Percentiles rank a stretch among this genome's conserved stretches.
Conservation (phyloP, 1,140 invertebrate species). For the Thalassaphorura encarpata region DNA sequence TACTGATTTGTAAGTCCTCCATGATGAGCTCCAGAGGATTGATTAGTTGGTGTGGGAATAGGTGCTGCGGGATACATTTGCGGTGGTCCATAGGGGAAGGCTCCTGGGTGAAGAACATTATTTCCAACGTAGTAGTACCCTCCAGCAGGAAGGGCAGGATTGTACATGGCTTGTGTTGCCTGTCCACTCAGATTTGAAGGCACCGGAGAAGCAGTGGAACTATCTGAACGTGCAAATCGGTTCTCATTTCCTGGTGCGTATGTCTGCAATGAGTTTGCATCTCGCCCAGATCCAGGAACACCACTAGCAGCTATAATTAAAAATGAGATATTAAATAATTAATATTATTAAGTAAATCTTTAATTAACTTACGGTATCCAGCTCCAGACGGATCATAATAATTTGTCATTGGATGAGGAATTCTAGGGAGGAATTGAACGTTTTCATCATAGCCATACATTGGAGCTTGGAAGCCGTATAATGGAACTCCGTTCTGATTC, state of each 20-base stretch:
- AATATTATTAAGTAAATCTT: neutral
- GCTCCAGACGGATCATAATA: slow-evolving; percentile 27
- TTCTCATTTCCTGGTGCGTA: slow-evolving; percentile 24
- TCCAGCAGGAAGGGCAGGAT: slow-evolving; percentile 10
- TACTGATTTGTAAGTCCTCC: slow-evolving; percentile 29
- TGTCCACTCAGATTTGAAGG: slow-evolving; percentile 30
- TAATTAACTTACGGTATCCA: slow-evolving; percentile 22
- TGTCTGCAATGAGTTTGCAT: slow-evolving; percentile 19
- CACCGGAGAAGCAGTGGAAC: slow-evolving; percentile 31
- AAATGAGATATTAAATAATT: neutral
- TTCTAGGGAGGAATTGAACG: slow-evolving; percentile 25
- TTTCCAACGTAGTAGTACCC: slow-evolving; percentile 28
- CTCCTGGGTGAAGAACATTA: slow-evolving; percentile 20
- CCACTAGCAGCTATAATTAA: slow-evolving; percentile 2
- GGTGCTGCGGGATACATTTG: slow-evolving; percentile 27
- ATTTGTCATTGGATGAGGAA: slow-evolving; percentile 23
- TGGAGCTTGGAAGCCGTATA: slow-evolving; percentile 26
- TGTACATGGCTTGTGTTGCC: slow-evolving; percentile 22
- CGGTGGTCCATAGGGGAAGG: slow-evolving; percentile 24
- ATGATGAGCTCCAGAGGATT: slow-evolving; percentile 26
- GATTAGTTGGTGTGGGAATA: slow-evolving; percentile 23
- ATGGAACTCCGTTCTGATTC: slow-evolving; percentile 18
- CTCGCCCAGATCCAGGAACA: slow-evolving; percentile 20
- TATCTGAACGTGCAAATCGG: slow-evolving; percentile 27
- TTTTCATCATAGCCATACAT: slow-evolving; percentile 28